Evolutionary conservation across 2,888 invertebrate species (phyloP), one percentile per base, ranked within the genome.

Genomic region (Volucella bombylans): DNA sequence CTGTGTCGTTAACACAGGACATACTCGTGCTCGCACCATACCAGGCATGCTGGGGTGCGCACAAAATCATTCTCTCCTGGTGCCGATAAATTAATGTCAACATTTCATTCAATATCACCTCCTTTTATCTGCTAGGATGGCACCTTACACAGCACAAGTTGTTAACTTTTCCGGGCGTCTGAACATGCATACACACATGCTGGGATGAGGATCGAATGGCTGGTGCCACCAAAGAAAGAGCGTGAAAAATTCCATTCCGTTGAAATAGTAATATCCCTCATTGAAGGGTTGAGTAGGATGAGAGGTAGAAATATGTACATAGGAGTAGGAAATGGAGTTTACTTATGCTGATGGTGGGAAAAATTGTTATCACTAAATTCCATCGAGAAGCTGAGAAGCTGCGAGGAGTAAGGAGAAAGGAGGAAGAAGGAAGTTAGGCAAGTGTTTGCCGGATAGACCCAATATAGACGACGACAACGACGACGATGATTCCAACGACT

Each of bases 61-160:
- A 81, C 52, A 65, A 65, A 71, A 77, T 71, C 61, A 71, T 72
- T 31, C 52, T 23, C 23, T 23, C 77, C 65, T 55, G 61, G 78
- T 68, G 62, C 49, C 83, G 80, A 83, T 80, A 83, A 80, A 83
- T 83, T 83, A 83, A 83, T 80, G 83, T 80, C 83, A 83, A 76
- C 80, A 80, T 80, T 76, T 80, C 74, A 80, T 76, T 80, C 83
- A 74, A 74, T 83, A 83, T 76, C 74, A 54, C 83, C 64, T 69
- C 65, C 80, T 71, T 83, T 71, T 71, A 83, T 80, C 79, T 83
- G 83, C 80, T 43, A 62, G 49, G 50, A 76, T 65, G 67, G 80
- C 80, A 80, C 80, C 79, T 83, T 74, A 65, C 74, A 83, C 71
- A 74, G 71, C 74, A 74, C 47, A 80, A 83, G 74, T 82, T 79